These are phyloP conservation scores for Psilanteris sp. DNA, from an alignment of 1,140 invertebrate species.

Conservation along the genomic window DNA sequence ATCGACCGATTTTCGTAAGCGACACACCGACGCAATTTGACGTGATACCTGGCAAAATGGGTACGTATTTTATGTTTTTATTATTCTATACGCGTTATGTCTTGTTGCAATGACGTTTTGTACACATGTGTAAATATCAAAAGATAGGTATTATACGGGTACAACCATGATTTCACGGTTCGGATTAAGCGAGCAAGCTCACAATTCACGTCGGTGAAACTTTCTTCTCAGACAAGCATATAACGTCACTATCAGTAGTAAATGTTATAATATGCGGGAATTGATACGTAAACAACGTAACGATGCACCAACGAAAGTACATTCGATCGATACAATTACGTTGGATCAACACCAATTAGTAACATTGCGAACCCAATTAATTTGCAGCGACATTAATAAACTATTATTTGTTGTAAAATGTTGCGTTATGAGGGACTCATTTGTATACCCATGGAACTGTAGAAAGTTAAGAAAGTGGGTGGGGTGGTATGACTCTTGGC, in stretches of 20 bases:
- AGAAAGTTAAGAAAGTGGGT: conserved; percentile 65
- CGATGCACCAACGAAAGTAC: not conserved
- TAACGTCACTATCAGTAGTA: not conserved
- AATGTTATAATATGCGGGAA: conserved; percentile 11
- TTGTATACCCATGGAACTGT: conserved; percentile 44
- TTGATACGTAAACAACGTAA: conserved; percentile 16
- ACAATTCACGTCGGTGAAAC: conserved; percentile 6
- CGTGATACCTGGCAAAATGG: conserved; percentile 92
- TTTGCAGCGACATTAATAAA: conserved; percentile 12
- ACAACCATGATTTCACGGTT: not conserved
- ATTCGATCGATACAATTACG: not conserved
- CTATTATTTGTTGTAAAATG: conserved; percentile 18
- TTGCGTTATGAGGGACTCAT: conserved; percentile 24
- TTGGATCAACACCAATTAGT: not conserved
- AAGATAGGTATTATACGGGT: not conserved
- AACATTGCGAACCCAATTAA: conserved; percentile 5
- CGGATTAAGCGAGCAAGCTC: conserved; percentile 2
- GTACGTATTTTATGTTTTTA: conserved; percentile 75
- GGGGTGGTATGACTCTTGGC: conserved; percentile 45
- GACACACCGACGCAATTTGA: conserved; percentile 90
- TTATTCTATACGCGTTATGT: not conserved
- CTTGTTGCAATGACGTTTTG: not conserved
- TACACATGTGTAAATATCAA: conserved; percentile 5
- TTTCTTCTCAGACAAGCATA: conserved; percentile 19
- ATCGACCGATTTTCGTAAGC: conserved; percentile 88